Evolutionary conservation across 2,888 invertebrate species (phyloP).

Genomic region (Drosophila nr. perissopoda): DNA sequence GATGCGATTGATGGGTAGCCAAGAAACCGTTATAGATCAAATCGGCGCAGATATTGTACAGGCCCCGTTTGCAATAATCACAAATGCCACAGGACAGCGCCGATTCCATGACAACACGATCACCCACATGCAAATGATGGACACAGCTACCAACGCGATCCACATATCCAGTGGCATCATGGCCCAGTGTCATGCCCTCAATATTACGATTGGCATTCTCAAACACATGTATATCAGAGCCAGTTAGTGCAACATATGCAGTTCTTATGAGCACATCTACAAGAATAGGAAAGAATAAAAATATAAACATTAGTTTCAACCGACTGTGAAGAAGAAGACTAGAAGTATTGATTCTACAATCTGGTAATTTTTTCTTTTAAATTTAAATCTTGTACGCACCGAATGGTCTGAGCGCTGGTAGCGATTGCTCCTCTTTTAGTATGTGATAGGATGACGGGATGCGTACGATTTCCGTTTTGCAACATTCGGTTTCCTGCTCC

Average conservation of each 20-base stretch:
- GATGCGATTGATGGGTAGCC: constrained; percentile 74
- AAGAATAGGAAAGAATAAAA: not conserved
- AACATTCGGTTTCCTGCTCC: not conserved
- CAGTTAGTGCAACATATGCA: constrained; percentile 96
- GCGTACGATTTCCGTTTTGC: constrained; percentile 47
- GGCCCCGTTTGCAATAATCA: constrained; percentile 89
- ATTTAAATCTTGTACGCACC: constrained; percentile 48
- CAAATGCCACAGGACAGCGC: constrained; percentile 95
- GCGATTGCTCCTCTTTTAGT: constrained; percentile 26
- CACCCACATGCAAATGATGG: constrained; percentile 89
- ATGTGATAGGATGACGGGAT: constrained; percentile 64
- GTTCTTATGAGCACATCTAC: constrained; percentile 88
- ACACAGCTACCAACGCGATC: constrained; percentile 89
- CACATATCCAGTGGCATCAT: constrained; percentile 94
- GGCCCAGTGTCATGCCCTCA: constrained; percentile 89
- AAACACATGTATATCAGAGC: constrained; percentile 95
- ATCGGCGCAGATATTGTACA: constrained; percentile 78
- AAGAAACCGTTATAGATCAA: constrained; percentile 78
- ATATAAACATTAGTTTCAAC: not conserved
- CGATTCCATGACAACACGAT: constrained; percentile 96
- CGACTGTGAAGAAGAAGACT: not conserved
- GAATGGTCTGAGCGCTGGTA: constrained; percentile 61
- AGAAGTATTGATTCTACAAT: not conserved
- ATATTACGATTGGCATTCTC: constrained; percentile 71
- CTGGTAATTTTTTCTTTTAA: not conserved